phyloP scores from a whole-genome alignment of 2,888 invertebrate genomes.

The Pachycephus smyrnensis region DNA sequence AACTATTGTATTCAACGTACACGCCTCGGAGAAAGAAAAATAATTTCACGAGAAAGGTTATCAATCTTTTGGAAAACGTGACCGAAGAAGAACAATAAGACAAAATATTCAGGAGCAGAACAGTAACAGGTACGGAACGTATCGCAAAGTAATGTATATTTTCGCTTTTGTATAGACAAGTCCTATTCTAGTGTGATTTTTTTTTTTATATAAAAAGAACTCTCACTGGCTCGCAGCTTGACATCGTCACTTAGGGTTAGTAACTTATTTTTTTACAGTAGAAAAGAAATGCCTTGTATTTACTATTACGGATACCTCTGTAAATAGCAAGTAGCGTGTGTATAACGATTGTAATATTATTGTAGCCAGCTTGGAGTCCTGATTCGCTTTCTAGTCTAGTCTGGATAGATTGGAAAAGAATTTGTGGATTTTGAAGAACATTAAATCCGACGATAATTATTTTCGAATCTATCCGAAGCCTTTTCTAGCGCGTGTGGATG shows the following conservation, averaged over 20 bases:
- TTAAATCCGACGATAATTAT: too few relatives aligned
- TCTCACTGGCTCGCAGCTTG: not conserved
- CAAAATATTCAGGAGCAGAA: slow-evolving; percentile 28
- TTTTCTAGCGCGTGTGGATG: not conserved
- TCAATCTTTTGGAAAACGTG: too few relatives aligned
- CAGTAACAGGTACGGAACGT: not conserved
- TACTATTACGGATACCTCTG: not conserved
- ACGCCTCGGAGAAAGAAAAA: not conserved
- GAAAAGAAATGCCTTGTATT: not conserved
- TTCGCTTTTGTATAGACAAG: slow-evolving; percentile 1
- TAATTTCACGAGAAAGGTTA: not conserved
- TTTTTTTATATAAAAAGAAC: not conserved
- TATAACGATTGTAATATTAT: slow-evolving; percentile 17
- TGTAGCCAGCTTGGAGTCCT: slow-evolving; percentile 41
- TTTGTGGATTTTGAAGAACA: not conserved
- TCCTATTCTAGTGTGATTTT: not conserved
- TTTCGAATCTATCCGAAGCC: not conserved
- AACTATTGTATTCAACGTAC: too few relatives aligned
- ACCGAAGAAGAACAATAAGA: not conserved
- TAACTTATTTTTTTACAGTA: slow-evolving; percentile 6
- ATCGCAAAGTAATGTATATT: slow-evolving; percentile 32
- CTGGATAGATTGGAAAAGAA: slow-evolving; percentile 38
- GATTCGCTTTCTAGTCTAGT: slow-evolving; percentile 62
- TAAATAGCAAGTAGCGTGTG: not conserved
- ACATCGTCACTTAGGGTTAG: not conserved